phyloP scores from a whole-genome alignment of 2,113 vertebrate genomes.

The Myrmecophaga tridactyla region DNA sequence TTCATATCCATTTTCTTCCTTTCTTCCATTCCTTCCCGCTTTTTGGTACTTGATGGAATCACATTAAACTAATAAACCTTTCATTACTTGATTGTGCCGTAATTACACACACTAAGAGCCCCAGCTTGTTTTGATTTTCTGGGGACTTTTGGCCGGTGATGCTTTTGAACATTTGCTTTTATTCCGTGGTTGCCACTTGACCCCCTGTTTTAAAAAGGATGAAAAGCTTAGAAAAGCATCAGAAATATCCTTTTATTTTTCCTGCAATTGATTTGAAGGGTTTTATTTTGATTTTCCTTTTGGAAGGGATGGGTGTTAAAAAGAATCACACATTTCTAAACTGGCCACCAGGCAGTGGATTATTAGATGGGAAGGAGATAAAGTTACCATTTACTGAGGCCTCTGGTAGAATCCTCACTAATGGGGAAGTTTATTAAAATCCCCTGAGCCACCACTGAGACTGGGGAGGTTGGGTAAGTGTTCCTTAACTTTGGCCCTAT shows the following conservation, averaged over 20 bases:
- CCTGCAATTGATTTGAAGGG: slow-evolving; percentile 59
- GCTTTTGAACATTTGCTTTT: slow-evolving; percentile 69
- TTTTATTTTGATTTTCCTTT: slow-evolving; percentile 70
- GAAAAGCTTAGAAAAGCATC: slow-evolving; percentile 79
- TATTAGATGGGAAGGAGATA: not conserved
- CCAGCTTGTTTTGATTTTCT: slow-evolving; percentile 70
- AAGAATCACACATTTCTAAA: not conserved
- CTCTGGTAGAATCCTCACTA: not conserved
- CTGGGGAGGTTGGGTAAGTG: not conserved
- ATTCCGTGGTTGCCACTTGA: slow-evolving; percentile 63
- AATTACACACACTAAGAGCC: slow-evolving; percentile 72
- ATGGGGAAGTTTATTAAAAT: not conserved
- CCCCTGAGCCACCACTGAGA: rapidly evolving
- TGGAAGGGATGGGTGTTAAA: slow-evolving; percentile 42
- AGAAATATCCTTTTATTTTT: slow-evolving; percentile 76
- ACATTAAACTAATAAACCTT: slow-evolving; percentile 77
- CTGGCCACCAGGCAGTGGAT: not conserved
- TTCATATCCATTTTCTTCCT: slow-evolving; percentile 62
- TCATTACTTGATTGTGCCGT: slow-evolving; percentile 67
- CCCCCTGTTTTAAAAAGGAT: slow-evolving; percentile 72
- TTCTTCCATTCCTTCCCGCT: slow-evolving; percentile 60
- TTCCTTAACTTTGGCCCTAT: rapidly evolving
- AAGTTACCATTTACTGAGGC: rapidly evolving
- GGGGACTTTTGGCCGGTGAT: slow-evolving; percentile 51
- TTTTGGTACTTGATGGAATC: slow-evolving; percentile 73